Base-by-base conservation (phyloP, 2,113 vertebrate genomes). In the Oncorhynchus mykiss region DNA sequence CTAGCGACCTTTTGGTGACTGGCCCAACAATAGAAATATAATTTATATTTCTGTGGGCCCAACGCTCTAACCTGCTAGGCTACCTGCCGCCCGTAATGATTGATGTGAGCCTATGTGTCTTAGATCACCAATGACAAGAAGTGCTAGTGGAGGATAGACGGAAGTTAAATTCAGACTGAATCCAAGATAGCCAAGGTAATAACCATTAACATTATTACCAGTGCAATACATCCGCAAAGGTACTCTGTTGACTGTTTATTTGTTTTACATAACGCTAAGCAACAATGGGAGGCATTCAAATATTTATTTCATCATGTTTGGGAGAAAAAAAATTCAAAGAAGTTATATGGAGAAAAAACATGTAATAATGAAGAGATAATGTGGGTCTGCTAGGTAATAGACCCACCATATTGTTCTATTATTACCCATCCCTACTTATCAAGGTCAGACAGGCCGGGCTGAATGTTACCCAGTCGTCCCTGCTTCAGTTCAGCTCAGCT, bases 221-320 rank as follows among this genome's bases (percentile, higher is more conserved):
- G 8, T 45, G 11, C 9, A 45, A 45, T 45, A 45, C 39, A 57
- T 20, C 16, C 16, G 2, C 54, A 57, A 57, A 20, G 13, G 1
- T 45, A 14, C 54, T 57, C 51, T 45, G 54, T 57, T 57, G 54
- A 57, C 51, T 9, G 11, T 54, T 39, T 39, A 39, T 39, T 13
- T 51, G 14, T 51, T 51, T 39, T 87, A 79, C 57, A 71, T 74
- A 68, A 31, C 68, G 81, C 25, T 12, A 68, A 73, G 24, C 57
- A 45, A 45, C 64, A 75, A 27, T 74, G 51, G 77, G 71, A 90
- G 73, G 60, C 77, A 83, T 73, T 70, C 87, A 85, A 80, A 86
- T 74, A 60, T 91, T 91, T 89, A 91, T 91, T 68, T 92, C 48
- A 70, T 83, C 73, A 80, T 75, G 62, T 87, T 87, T 90, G 86